Evolutionary conservation across 64 coral and sea anemone species (phyloP), one percentile per base, ranked within the genome.

Genomic region (Pachyseris speciosa): DNA sequence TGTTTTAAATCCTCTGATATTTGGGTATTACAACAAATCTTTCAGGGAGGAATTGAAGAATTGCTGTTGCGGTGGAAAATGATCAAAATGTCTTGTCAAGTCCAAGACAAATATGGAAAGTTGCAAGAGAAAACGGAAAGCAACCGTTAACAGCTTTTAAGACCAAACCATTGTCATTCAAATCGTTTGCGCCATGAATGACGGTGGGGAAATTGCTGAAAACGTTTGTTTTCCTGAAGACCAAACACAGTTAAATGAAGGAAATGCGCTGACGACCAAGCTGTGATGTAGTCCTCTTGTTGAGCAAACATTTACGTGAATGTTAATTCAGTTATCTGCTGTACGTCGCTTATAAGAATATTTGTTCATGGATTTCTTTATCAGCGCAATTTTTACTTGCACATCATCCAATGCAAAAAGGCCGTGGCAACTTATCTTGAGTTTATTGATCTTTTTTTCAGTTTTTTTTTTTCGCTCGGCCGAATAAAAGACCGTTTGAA

Each of bases 1-100:
- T 9, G 13, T 74, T 43, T 43, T 74, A 28, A 74, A 74, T 74
- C 34, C 70, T 26, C 4, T 74, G 10, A 47, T 74, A 25, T 74
- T 74, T 74, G 70, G 69, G 1, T 74, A 74, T 74, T 74, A 74
- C 22, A 74, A 43, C 7, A 74, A n/a, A 40, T 74, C 70, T 74
- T 74, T 74, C 24, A n/a, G 70, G 28, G 70, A 29, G 24, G 70
- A 74, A 8, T n/a, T 74, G 7, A 74, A 74, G 22, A 74, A 26
- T 11, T 74, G 70, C 11, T 74, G 70, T 74, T 70, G 67, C 34
- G 20, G 67, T 6, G 6, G 28, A 38, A 45, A 43, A 2, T 74
- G 40, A 20, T 74, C 20, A 25, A 43, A 74, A 11, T 44, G 38
- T 74, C n/a, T 13, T 71, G 30, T 7, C 37, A 71, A 71, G 20